phyloP scores from a whole-genome alignment of 1,140 invertebrate genomes.

The Caenorhabditis tropicalis region DNA sequence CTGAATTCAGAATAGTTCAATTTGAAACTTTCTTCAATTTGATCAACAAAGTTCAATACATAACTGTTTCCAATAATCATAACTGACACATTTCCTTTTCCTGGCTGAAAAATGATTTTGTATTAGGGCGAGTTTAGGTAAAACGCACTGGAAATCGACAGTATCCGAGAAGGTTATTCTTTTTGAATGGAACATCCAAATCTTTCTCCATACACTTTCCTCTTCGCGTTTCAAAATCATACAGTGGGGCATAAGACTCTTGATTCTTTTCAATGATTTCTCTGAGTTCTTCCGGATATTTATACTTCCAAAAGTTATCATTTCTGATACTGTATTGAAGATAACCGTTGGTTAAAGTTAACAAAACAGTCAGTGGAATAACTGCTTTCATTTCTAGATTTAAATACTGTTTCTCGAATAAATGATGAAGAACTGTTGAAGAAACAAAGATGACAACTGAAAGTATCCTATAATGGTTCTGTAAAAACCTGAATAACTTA shows the following conservation, averaged over 20 bases:
- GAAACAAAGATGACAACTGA: not conserved
- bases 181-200: no score
- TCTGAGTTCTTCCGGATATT: not conserved
- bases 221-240: not conserved
- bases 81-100: not conserved
- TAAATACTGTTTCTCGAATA: slow-evolving; percentile 2
- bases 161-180: not conserved
- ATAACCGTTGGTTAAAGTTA: not conserved
- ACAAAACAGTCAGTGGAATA: not conserved
- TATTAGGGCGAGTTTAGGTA: no score
- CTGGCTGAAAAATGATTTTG: not conserved
- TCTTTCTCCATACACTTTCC: not conserved
- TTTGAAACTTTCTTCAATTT: not conserved
- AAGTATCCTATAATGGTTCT: no score
- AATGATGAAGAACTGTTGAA: slow-evolving; percentile 14
- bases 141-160: not conserved
- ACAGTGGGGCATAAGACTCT: not conserved
- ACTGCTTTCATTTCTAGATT: not conserved
- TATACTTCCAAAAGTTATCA: not conserved
- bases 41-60: not conserved
- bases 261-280: not conserved
- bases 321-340: not conserved
- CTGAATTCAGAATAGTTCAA: not conserved
- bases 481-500: not conserved
- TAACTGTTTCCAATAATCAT: not conserved